phyloP scores from a whole-genome alignment of 2,113 vertebrate species.

The Otocyon megalotis region DNA sequence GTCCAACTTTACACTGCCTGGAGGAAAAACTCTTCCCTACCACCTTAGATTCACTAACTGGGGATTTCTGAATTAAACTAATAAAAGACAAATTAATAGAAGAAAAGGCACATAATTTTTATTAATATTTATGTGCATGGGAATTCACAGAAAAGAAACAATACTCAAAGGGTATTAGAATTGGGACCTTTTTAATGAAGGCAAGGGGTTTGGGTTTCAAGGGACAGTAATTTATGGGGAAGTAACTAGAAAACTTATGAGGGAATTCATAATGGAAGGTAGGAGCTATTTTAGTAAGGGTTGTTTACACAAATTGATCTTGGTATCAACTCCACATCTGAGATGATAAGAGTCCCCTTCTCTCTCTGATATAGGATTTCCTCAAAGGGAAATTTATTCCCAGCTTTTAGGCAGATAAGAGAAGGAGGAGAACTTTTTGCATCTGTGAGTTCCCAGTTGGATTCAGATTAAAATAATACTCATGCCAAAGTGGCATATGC shows the following conservation, averaged over 20 bases:
- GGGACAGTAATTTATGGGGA: not conserved
- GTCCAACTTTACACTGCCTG: not conserved
- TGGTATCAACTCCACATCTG: not conserved
- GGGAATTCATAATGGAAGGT: not conserved
- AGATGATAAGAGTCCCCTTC: not conserved
- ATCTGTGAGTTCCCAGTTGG: not conserved
- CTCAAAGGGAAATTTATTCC: not conserved
- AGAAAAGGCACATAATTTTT: not conserved
- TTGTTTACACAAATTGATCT: not conserved
- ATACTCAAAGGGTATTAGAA: not conserved
- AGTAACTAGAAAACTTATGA: not conserved
- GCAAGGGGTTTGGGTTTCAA: not conserved
- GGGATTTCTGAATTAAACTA: not conserved
- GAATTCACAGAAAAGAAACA: not conserved
- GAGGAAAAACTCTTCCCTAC: not conserved
- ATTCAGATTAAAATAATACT: not conserved
- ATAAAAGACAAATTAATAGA: not conserved
- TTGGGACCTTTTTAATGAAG: not conserved
- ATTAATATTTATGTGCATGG: not conserved
- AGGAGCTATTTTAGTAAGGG: not conserved
- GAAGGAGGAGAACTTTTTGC: not conserved
- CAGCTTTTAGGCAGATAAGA: not conserved
- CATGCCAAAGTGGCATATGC: not conserved
- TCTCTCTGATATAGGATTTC: not conserved
- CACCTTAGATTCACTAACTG: too few relatives aligned